These are phyloP conservation scores for Drosophila buzzatii DNA, from an alignment of 2,888 invertebrate species.

Conservation along the genomic window DNA sequence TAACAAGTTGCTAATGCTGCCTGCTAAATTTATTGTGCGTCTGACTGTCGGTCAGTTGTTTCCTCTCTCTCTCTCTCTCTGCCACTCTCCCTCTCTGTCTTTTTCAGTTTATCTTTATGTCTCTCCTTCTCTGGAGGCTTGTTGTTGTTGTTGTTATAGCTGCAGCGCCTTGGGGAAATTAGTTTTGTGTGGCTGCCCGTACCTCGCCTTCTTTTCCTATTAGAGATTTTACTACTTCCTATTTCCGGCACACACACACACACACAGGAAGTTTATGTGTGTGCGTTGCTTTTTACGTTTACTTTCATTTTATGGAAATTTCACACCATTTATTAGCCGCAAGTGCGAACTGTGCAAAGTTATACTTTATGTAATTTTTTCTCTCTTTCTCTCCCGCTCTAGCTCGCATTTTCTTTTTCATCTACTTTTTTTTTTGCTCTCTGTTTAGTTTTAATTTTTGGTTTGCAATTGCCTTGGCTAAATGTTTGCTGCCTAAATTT, in stretches of 20 bases:
- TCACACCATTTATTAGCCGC: slow-evolving; percentile 79
- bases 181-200: slow-evolving; percentile 72
- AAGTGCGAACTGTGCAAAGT: slow-evolving; percentile 67
- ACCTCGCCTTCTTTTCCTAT: slow-evolving; percentile 77
- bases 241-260: slow-evolving; percentile 48
- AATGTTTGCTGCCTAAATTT: slow-evolving; percentile 37
- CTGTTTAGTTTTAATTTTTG: slow-evolving; percentile 55
- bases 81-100: not conserved
- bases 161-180: slow-evolving; percentile 80
- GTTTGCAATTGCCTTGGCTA: slow-evolving; percentile 25
- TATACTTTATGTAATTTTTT: slow-evolving; percentile 39
- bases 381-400: not conserved
- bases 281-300: slow-evolving; percentile 61
- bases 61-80: not conserved
- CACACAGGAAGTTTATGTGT: slow-evolving; percentile 19
- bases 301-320: slow-evolving; percentile 80
- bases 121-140: slow-evolving; percentile 21
- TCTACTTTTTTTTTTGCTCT: slow-evolving; percentile 2
- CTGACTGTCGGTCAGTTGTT: slow-evolving; percentile 48
- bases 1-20: slow-evolving; percentile 65
- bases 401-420: not conserved
- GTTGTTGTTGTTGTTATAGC: slow-evolving; percentile 51
- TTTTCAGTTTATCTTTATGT: slow-evolving; percentile 8
- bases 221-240: slow-evolving; percentile 81
- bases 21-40: slow-evolving; percentile 61